Evolutionary conservation across 2,888 invertebrate genomes (phyloP), one percentile per base, ranked within the genome.

Genomic region (Dascillus cervinus): DNA sequence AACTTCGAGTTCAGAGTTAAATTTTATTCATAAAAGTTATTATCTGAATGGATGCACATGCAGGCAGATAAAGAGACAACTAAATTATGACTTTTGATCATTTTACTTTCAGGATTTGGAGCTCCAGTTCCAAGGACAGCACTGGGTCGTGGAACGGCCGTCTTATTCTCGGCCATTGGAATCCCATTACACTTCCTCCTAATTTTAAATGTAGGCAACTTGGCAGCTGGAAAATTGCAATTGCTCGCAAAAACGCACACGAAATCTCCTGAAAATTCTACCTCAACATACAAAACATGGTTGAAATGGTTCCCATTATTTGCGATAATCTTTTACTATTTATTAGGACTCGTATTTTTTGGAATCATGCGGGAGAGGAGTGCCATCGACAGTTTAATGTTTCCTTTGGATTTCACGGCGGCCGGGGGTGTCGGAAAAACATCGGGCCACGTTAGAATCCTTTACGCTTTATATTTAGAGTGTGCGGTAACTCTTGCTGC

Each of bases 361-460:
- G 82, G 82, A 1, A 63, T 74, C 9, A 61, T 70, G 2, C 64
- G 79, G 25, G 55, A 63, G 4, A 64, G 69, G 21, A 37, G 31
- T 13, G 52, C 71, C 1, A 56, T 72, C 2, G 76, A 77, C 23
- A 65, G 72, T 36, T 53, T 76, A 11, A 66, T 80, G 62, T 82
- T 81, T 50, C 81, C 81, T 1, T 50, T 81, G 38, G 79, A 81
- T 53, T 82, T 82, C 47, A 80, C 81, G 3, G 78, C 78, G 1
- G 75, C 73, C 1, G 80, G 81, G 1, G 79, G 79, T 2, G 71
- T 81, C 14, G 77, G 77, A 4, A 67, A 64, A 11, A 75, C 77
- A 13, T 61, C 67, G 26, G 72, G 73, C 2, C 62, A 71, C 47
- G 66, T 77, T 8, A 66, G 80, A 8, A 65, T 80, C 12, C 52